These are phyloP conservation scores for Conomelus anceps DNA, from an alignment of 2,888 invertebrate genomes.

Conservation along the genomic window DNA sequence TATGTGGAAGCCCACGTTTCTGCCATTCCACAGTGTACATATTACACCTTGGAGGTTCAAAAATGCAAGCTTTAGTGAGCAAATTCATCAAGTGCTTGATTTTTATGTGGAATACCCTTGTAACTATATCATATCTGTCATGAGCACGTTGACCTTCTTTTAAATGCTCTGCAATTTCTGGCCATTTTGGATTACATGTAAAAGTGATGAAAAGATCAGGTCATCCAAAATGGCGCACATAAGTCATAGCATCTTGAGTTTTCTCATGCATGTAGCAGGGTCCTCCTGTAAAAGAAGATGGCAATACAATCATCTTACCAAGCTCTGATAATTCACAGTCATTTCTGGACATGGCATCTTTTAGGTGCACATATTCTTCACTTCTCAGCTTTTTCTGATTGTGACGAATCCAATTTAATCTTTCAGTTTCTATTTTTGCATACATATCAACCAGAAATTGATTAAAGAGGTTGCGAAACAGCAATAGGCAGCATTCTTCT, in stretches of 20 bases:
- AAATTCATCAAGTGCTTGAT: slow-evolving; percentile 31
- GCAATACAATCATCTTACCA: background rate
- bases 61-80: slow-evolving; percentile 32
- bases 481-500: background rate
- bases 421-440: background rate
- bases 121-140: slow-evolving; percentile 36
- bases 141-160: slow-evolving; percentile 29
- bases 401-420: no score
- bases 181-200: slow-evolving; percentile 39
- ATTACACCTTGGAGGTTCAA: slow-evolving; percentile 31
- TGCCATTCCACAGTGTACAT: slow-evolving; percentile 38
- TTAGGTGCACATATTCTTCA: background rate
- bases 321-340: no score
- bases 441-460: background rate
- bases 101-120: slow-evolving; percentile 36
- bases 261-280: background rate
- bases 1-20: slow-evolving; percentile 38
- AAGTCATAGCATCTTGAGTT: background rate
- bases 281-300: background rate
- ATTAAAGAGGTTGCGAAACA: background rate
- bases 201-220: slow-evolving; percentile 38
- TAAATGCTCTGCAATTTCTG: slow-evolving; percentile 35
- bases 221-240: background rate
- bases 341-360: background rate
- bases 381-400: background rate